These are phyloP conservation scores for Spongilla lacustris DNA, from an alignment of 37 sponge, comb jelly and placozoan species.

Conservation along the genomic window DNA sequence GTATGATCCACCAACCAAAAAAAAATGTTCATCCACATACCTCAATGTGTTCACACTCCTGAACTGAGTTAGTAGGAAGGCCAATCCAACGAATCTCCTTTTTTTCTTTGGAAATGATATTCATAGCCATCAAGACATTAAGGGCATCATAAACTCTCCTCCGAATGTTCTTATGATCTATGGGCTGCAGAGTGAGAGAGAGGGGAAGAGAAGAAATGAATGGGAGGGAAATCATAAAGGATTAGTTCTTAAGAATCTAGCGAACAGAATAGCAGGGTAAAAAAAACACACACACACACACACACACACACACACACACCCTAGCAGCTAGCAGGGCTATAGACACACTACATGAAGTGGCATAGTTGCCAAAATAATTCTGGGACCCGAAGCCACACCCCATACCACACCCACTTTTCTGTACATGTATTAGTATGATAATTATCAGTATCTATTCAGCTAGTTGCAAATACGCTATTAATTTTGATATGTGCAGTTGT, in stretches of 20 bases:
- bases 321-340: no score
- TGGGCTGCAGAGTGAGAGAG: slow-evolving; percentile 42
- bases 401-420: no score
- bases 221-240: not conserved
- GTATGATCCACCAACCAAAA: not conserved
- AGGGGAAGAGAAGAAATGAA: not conserved
- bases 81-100: slow-evolving; percentile 98
- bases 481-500: no score
- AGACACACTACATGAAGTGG: no score
- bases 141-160: slow-evolving; percentile 96
- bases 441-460: no score
- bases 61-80: slow-evolving; percentile 93
- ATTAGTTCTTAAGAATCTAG: no score
- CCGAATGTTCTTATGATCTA: slow-evolving; percentile 96
- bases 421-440: no score
- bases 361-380: no score
- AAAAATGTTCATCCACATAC: slow-evolving; percentile 18
- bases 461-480: no score
- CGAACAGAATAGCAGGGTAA: no score
- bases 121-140: slow-evolving; percentile 98
- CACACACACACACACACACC: no score
- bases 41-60: slow-evolving; percentile 93
- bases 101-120: slow-evolving; percentile 96
- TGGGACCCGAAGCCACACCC: no score
- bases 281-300: not conserved